phyloP scores from a whole-genome alignment of 2,888 invertebrate species.

The Smittia aterrima region DNA sequence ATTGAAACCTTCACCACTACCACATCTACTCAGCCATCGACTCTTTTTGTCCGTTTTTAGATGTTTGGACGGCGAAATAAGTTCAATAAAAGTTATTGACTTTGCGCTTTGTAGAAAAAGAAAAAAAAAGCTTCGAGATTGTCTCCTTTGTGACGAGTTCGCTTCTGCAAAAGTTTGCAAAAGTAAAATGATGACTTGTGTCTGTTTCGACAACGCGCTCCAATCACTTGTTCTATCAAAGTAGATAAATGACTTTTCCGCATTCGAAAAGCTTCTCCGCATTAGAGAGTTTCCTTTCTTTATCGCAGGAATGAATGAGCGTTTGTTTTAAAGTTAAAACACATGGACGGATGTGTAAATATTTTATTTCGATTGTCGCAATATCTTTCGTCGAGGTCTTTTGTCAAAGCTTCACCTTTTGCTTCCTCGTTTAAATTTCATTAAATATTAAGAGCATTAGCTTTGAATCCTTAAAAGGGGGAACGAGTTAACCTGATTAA shows the following conservation, averaged over 20 bases:
- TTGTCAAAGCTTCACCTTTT: too few species aligned
- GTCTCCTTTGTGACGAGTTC: background rate
- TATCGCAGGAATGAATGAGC: too few species aligned
- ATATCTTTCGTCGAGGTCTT: too few species aligned
- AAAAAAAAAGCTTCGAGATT: background rate
- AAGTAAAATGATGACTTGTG: conserved; percentile 1
- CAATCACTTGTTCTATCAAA: conserved; percentile 24
- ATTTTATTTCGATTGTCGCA: background rate
- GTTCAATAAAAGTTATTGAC: conserved; percentile 39
- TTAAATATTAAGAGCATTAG: too few species aligned
- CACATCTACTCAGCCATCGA: background rate
- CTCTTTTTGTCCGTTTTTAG: background rate
- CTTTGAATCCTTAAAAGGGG: too few species aligned
- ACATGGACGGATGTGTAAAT: conserved; percentile 23
- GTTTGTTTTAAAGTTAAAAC: background rate
- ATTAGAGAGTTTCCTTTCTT: background rate
- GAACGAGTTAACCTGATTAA: too few species aligned
- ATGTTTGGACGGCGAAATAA: conserved; percentile 22
- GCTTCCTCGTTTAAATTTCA: too few species aligned
- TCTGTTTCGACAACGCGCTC: background rate
- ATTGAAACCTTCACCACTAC: background rate
- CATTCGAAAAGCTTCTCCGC: background rate
- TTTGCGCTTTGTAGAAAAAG: background rate
- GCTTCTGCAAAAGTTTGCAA: background rate
- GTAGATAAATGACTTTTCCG: conserved; percentile 15